phyloP scores from a whole-genome alignment of 2,797 vertebrate genomes.

The Anomalospiza imberbis region DNA sequence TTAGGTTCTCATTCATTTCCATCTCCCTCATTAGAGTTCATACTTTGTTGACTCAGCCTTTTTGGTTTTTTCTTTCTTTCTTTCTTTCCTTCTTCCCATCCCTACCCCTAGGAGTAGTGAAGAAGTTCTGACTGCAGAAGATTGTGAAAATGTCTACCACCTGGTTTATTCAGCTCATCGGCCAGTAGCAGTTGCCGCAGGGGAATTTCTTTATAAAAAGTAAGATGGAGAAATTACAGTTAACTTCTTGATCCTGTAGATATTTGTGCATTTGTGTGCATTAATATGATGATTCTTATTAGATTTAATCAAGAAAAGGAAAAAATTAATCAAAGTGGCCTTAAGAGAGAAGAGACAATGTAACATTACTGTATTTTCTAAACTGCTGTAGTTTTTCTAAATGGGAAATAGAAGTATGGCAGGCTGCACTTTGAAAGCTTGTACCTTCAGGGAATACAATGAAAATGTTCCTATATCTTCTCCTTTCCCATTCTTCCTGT shows the following conservation, averaged over 20 bases:
- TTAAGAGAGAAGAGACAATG: neutral
- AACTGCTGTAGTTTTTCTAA: neutral
- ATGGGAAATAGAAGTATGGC: neutral
- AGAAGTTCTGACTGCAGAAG: conserved; percentile 96
- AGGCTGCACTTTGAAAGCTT: neutral
- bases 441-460: neutral
- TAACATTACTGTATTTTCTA: neutral
- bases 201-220: conserved; percentile 99
- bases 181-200: conserved; percentile 94
- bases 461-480: neutral
- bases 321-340: neutral
- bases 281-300: neutral
- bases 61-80: neutral
- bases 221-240: conserved; percentile 68
- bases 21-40: neutral
- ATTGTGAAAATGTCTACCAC: conserved; percentile 99
- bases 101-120: conserved; percentile 87
- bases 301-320: neutral
- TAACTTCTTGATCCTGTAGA: neutral
- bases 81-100: neutral
- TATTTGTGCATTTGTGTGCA: neutral
- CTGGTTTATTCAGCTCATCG: conserved; percentile 98
- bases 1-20: neutral
- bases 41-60: neutral
- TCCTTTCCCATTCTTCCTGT: neutral